Evolutionary conservation across 2,113 vertebrate genomes (phyloP).

Genomic region (Vulpes vulpes): DNA sequence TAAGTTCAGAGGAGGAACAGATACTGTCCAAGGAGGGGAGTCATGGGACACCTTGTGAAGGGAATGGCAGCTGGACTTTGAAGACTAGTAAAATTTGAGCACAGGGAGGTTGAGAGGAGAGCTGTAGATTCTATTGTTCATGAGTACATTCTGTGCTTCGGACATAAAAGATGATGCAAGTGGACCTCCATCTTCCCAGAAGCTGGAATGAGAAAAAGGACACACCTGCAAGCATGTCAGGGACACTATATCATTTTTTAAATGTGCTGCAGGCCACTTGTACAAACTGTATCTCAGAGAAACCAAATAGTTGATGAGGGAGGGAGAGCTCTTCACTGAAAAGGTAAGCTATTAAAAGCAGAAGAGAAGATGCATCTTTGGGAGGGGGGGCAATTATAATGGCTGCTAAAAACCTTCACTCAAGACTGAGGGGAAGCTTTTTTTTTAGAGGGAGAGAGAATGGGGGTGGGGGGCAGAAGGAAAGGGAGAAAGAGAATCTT

Average conservation of each 20-base stretch:
- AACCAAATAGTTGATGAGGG: background rate
- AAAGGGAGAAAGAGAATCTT: background rate
- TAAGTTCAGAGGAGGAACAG: background rate
- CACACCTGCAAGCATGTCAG: background rate
- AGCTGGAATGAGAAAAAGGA: background rate
- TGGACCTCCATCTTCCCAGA: background rate
- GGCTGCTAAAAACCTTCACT: background rate
- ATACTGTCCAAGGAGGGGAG: background rate
- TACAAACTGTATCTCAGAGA: background rate
- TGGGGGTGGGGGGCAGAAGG: background rate
- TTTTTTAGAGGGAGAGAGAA: background rate
- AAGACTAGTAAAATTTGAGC: background rate
- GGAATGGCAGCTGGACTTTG: background rate
- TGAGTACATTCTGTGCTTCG: background rate
- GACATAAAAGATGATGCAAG: background rate
- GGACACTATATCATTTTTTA: background rate
- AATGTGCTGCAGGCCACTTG: background rate
- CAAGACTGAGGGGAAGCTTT: background rate
- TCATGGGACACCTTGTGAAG: background rate
- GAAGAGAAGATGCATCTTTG: background rate
- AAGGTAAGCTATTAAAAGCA: background rate
- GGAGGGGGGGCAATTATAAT: background rate
- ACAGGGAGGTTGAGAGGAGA: background rate
- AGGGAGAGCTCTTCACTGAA: background rate
- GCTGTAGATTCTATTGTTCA: background rate